phyloP scores from a whole-genome alignment of 2,113 vertebrate genomes.

The Axis porcinus region DNA sequence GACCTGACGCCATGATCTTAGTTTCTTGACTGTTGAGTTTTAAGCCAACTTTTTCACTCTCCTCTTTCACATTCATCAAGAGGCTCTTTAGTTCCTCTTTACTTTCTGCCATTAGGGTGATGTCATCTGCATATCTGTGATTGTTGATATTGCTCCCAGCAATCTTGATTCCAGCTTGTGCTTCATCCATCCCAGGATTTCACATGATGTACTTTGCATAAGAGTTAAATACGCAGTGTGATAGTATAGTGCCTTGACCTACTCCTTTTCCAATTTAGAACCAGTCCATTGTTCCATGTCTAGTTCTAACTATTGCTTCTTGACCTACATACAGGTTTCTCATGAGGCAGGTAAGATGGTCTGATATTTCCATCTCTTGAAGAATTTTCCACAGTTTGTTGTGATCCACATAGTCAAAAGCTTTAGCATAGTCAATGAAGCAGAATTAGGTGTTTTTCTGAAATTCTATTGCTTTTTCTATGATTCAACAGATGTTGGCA shows the following conservation, averaged over 20 bases:
- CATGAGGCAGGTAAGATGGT: neutral
- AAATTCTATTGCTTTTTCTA: neutral
- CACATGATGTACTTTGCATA: neutral
- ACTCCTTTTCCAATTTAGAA: neutral
- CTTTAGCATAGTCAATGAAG: neutral
- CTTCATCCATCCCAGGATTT: neutral
- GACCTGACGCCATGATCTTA: neutral
- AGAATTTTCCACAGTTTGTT: neutral
- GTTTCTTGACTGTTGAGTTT: neutral
- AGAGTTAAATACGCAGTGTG: neutral
- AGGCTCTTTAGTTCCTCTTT: neutral
- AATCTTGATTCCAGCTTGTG: neutral
- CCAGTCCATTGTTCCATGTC: neutral
- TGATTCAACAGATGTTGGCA: neutral
- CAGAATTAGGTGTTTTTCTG: neutral
- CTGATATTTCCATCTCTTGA: neutral
- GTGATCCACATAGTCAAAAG: neutral
- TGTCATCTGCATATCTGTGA: neutral
- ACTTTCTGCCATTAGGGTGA: neutral
- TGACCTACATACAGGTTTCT: neutral
- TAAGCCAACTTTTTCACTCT: neutral
- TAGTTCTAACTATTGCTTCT: neutral
- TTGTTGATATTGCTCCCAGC: neutral
- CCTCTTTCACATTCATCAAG: neutral
- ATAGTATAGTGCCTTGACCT: neutral